Evolutionary conservation across 2,888 invertebrate genomes (phyloP), one percentile per base, ranked within the genome.

Genomic region (Drosophila acutilabella): DNA sequence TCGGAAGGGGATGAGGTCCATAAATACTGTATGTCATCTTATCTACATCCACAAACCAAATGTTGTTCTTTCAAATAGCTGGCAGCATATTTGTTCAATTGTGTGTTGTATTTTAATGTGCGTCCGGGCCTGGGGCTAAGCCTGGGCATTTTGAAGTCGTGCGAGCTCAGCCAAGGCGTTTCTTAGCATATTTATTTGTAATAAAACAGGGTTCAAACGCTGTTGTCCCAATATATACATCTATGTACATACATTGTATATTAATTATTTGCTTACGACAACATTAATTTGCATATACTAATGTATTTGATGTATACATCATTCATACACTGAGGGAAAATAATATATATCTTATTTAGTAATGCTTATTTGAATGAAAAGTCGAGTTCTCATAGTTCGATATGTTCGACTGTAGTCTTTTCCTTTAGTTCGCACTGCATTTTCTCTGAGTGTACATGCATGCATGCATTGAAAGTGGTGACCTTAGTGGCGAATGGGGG

Each of bases 251-350:
- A 18, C 20, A 10, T 26, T 36, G 26, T 7, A 48, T 26, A 57
- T 59, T 36, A 23, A 42, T 36, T 36, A 44, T 36, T 52, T 36
- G 20, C 23, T 52, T 26, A 42, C 44, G 51, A 30, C 23, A 44
- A 36, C 18, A 58, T 41, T 42, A 42, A 47, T 65, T 47, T 61
- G 45, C 40, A 62, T 47, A 40, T 38, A 50, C 16, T 20, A 20
- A 7, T 30, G 26, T 30, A 20, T n/a, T 13, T n/a, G 26, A n/a
- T 42, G 7, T 36, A 2, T 42, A 30, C 5, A 8, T 23, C 7
- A 18, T 16, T 10, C 20, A 23, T 23, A 23, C 20, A 30, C 30
- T 30, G 8, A 30, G 30, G 8, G 8, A 30, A 30, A 8, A 8
- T 8, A 30, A 6, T 30, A n/a, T n/a, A n/a, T n/a, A n/a, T n/a